Conservation (phyloP, 2,888 invertebrate species). For the Busseola fusca region DNA sequence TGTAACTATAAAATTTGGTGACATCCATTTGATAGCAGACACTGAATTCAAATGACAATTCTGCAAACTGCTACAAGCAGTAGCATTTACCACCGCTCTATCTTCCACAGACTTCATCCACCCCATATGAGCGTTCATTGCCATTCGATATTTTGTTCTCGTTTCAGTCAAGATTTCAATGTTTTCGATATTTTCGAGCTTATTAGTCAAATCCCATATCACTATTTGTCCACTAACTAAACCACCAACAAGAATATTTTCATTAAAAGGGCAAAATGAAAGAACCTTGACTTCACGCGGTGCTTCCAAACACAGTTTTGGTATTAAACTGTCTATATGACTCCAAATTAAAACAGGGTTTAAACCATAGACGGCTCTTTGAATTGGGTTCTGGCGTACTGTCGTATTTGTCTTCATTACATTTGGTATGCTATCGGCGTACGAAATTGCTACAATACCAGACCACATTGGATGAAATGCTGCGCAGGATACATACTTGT, state of each 20-base stretch:
- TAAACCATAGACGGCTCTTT: constrained; percentile 89
- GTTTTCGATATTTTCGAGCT: constrained; percentile 90
- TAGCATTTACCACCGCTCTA: constrained; percentile 88
- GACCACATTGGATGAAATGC: constrained; percentile 93
- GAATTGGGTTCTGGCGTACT: constrained; percentile 83
- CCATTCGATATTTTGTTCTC: constrained; percentile 90
- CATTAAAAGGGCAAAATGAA: constrained; percentile 92
- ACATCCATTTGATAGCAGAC: constrained; percentile 91
- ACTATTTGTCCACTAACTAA: constrained; percentile 92
- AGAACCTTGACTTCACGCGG: constrained; percentile 91
- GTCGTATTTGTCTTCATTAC: constrained; percentile 77
- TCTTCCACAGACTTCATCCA: constrained; percentile 92
- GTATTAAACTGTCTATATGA: constrained; percentile 91
- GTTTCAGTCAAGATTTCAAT: constrained; percentile 90
- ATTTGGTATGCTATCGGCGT: constrained; percentile 89
- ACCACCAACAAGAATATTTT: constrained; percentile 92
- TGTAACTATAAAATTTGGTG: constrained; percentile 89
- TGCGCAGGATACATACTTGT: constrained; percentile 90
- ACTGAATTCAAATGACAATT: constrained; percentile 90
- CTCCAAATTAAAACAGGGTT: constrained; percentile 93
- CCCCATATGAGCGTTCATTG: constrained; percentile 90
- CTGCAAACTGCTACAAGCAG: constrained; percentile 90
- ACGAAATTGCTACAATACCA: constrained; percentile 91
- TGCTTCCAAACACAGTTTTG: constrained; percentile 91
- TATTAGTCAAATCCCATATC: constrained; percentile 91